Evolutionary conservation across 1,140 invertebrate genomes (phyloP), one percentile per base, ranked within the genome.

Genomic region (Lepidostoma basale): DNA sequence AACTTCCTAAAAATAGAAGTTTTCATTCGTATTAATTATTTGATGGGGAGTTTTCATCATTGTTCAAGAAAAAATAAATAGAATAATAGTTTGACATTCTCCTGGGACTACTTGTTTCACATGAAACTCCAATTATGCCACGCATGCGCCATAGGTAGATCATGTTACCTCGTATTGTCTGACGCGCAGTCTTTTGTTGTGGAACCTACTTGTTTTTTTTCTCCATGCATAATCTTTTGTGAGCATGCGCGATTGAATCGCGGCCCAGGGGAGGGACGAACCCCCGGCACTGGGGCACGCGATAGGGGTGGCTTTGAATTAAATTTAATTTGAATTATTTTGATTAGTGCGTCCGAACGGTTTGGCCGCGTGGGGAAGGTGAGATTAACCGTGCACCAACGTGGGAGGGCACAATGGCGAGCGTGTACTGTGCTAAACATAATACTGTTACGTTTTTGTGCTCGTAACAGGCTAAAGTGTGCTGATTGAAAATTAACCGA

Each of bases 321-420:
- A 69, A 73, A 73, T 73, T 73, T 67, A 73, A 69, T 73, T 73
- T 73, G 71, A 73, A 73, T 73, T 73, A 69, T 69, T 67, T 60
- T 67, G 71, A 73, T 73, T 67, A 52, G 58, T 40, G 36, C 33
- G 23, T 54, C 33, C 44, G 42, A 45, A 33, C 59, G 59, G 20
- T 44, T 62, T 25, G 1, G 44, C 45, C 52, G 52, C 52, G 56
- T 67, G 56, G 65, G 52, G 54, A 60, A 67, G 65, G 54, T 67
- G 65, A 67, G 64, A 67, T 67, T 40, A 67, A 67, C 42, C 26
- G 62, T 49, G 62, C 49, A 49, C 18, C 44, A 56, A 40, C 23
- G 54, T 16, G 36, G 20, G 56, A 60, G 56, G 3, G 20, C 23
- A 59, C 56, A 23, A 22, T 25, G 25, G 22, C n/a, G n/a, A n/a